Conservation (phyloP, 2,797 vertebrate species). For the Schizopygopsis pylzovi region DNA sequence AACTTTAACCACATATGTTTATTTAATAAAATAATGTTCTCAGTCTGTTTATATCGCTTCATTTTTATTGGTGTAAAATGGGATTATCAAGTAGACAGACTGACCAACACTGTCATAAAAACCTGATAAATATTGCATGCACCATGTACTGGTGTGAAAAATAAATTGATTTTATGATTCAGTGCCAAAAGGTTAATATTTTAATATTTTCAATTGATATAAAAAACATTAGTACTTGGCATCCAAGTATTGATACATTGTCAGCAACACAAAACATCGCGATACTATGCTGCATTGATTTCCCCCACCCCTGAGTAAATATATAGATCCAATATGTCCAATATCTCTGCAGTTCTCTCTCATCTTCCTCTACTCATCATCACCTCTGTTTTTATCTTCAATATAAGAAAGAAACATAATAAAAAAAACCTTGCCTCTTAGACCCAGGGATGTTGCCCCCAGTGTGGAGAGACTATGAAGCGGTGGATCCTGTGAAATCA, state of each 20-base stretch:
- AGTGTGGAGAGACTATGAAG: constrained; percentile 31
- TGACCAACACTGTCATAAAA: neutral
- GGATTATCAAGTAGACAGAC: neutral
- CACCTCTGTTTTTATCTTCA: constrained; percentile 21
- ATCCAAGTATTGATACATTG: neutral
- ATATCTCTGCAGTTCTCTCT: neutral
- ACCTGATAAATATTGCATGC: neutral
- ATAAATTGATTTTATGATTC: neutral
- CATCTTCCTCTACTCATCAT: neutral
- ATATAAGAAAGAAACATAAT: neutral
- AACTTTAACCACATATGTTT: neutral
- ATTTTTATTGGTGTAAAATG: neutral
- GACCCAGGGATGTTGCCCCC: constrained; percentile 36
- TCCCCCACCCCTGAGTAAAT: neutral
- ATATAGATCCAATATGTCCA: neutral
- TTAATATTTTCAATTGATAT: neutral
- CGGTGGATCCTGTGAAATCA: constrained; percentile 47
- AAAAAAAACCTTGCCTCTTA: neutral
- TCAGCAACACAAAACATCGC: neutral
- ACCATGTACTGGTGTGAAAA: neutral
- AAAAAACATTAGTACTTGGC: neutral
- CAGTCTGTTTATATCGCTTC: neutral
- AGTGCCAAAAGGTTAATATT: neutral
- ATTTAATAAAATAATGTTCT: neutral
- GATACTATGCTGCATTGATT: neutral